A percentile compares a stretch with the other conserved stretches of the same genome.
Conservation (phyloP, 2,113 vertebrate species). For the Rhynchopsitta pachyrhyncha region DNA sequence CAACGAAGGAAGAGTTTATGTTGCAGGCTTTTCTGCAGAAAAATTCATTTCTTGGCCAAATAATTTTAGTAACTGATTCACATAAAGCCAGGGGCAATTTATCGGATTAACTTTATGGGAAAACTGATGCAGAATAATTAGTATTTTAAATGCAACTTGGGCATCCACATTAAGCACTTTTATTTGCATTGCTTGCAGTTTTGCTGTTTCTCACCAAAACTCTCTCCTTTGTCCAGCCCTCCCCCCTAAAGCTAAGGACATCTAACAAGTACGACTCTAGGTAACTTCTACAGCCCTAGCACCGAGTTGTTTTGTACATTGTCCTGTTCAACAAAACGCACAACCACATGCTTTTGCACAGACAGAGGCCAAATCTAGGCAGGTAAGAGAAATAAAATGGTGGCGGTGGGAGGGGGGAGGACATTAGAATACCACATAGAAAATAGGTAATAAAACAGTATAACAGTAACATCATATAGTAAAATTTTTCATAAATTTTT, state of each 20-base stretch:
- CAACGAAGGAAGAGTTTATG: slow-evolving; percentile 48
- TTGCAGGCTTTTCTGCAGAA: slow-evolving; percentile 41
- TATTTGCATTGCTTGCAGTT: slow-evolving; percentile 10
- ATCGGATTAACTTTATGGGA: not conserved
- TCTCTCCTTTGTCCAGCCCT: not conserved
- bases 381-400: slow-evolving; percentile 50
- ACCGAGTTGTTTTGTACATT: slow-evolving; percentile 59
- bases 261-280: slow-evolving; percentile 15
- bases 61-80: not conserved
- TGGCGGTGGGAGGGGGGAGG: not conserved
- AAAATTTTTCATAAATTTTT: slow-evolving; percentile 79
- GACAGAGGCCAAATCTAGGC: slow-evolving; percentile 68
- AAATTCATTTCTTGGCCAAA: slow-evolving; percentile 25
- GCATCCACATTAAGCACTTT: not conserved
- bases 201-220: slow-evolving; percentile 30
- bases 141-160: not conserved
- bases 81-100: not conserved
- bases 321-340: slow-evolving; percentile 60
- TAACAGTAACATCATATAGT: slow-evolving; percentile 78
- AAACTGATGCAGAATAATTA: slow-evolving; percentile 24
- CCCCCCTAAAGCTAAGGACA: not conserved
- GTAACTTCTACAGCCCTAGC: slow-evolving; percentile 67
- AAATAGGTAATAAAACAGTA: slow-evolving; percentile 80
- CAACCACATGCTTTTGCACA: slow-evolving; percentile 70
- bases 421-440: slow-evolving; percentile 73